Base-by-base conservation (phyloP, 2,888 invertebrate species). In the Miltochrista miniata region DNA sequence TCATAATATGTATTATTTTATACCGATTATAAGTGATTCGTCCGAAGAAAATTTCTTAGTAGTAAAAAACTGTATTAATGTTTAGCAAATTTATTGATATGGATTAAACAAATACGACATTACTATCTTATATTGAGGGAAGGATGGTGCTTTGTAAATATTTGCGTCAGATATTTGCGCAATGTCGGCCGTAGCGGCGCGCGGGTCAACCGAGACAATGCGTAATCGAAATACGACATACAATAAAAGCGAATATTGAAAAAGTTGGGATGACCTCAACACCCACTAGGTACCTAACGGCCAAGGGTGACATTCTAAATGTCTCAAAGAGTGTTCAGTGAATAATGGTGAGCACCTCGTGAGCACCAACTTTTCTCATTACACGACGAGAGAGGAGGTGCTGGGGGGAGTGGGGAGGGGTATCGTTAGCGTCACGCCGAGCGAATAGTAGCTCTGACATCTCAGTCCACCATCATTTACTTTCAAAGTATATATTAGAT, bases 361-460 rank as follows among this genome's bases (percentile, higher is more conserved):
- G 64, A 53, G 43, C 54, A 44, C 41, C 54, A 72, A 70, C 69
- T 73, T 72, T 72, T 67, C 61, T 54, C 61, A 54, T 56, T 64
- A 59, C 40, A 50, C 47, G 40, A n/a, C 42, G 47, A 34, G 31
- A 11, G 18, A 7, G 29, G 46, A 5, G n/a, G 5, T 13, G 29
- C 30, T 24, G 18, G 2, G 18, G 18, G 18, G 40, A 29, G 48
- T 24, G 18, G 2, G 18, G 18, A 5, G 40, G 34, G 48, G 34
- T n/a, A 30, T 41, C 37, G 37, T 48, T 31, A 42, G 48, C 37
- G 42, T 36, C 48, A 36, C 33, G 42, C 30, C 36, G 15, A 31
- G 18, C 18, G 18, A 24, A 24, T 5, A 24, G 5, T 24, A 13
- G 48, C 12, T 1, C 12, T 24, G 36, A 5, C 3, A 8, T 15